Conservation (phyloP, 2,888 invertebrate genomes). For the Hipparchia semele region DNA sequence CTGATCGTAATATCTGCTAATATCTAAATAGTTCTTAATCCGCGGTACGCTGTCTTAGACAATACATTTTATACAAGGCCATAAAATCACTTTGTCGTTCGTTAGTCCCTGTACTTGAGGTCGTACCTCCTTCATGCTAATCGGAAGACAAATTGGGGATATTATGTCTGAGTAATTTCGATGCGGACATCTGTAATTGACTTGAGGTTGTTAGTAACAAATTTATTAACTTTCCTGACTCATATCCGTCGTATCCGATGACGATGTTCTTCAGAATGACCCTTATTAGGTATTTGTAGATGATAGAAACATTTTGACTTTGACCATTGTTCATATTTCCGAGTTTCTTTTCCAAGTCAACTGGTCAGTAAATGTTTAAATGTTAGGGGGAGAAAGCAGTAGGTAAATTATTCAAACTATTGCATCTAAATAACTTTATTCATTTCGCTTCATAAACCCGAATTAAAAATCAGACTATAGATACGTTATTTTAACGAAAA, state of each 20-base stretch:
- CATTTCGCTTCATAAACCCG: slow-evolving; percentile 12
- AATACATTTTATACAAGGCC: too few relatives aligned
- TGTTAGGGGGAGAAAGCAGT: neutral
- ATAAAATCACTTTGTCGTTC: too few relatives aligned
- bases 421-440: slow-evolving; percentile 1
- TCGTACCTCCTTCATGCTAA: slow-evolving; percentile 43
- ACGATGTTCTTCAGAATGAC: neutral
- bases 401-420: neutral
- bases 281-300: too few relatives aligned
- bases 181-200: slow-evolving; percentile 50
- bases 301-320: too few relatives aligned
- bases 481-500: too few relatives aligned
- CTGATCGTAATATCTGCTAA: too few relatives aligned
- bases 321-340: neutral
- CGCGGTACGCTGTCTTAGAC: too few relatives aligned
- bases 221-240: slow-evolving; percentile 41
- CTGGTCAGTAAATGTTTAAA: neutral
- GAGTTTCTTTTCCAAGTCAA: neutral
- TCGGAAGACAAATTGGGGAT: slow-evolving; percentile 44
- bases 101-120: slow-evolving; percentile 44
- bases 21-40: too few relatives aligned
- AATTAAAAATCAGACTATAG: too few relatives aligned
- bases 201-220: slow-evolving; percentile 55
- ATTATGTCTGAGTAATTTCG: slow-evolving; percentile 49
- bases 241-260: slow-evolving; percentile 9